A percentile compares a stretch with the other conserved stretches of the same genome.
phyloP scores from a whole-genome alignment of 2,797 vertebrate species.

The Megaceryle alcyon region DNA sequence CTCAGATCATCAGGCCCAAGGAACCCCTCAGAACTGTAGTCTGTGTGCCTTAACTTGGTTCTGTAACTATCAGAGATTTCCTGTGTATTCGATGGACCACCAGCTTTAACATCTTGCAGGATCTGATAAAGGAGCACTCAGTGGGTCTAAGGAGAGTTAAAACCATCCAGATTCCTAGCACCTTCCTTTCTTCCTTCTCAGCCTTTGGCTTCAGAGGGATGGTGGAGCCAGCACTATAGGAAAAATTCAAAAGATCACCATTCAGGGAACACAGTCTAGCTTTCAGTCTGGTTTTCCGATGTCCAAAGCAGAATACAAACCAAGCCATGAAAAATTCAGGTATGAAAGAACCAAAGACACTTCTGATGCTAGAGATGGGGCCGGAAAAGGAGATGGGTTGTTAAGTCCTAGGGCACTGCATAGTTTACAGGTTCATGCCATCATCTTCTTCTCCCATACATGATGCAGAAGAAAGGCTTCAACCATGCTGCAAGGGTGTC shows the following conservation, averaged over 20 bases:
- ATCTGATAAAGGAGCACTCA: not conserved
- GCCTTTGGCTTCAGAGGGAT: not conserved
- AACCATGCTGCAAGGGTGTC: not conserved
- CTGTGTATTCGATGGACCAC: not conserved
- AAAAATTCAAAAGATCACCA: not conserved
- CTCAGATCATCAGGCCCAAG: not conserved
- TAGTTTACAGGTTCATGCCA: not conserved
- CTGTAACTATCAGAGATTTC: not conserved
- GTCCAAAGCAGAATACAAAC: not conserved
- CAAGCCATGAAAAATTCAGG: not conserved
- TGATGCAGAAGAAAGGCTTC: not conserved
- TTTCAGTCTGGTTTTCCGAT: not conserved
- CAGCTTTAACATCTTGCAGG: not conserved
- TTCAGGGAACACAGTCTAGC: not conserved
- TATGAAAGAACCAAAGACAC: not conserved
- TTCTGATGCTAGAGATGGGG: not conserved
- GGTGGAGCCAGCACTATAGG: not conserved
- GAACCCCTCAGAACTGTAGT: not conserved
- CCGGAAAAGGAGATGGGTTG: not conserved
- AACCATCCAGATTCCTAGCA: not conserved
- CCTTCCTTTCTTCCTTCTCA: not conserved
- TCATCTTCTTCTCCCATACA: not conserved
- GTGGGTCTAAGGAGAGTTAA: not conserved
- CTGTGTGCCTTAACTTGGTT: not conserved
- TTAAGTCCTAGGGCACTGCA: not conserved